Base-by-base conservation (phyloP, 2,113 vertebrate species). In the Baryphthengus martii region DNA sequence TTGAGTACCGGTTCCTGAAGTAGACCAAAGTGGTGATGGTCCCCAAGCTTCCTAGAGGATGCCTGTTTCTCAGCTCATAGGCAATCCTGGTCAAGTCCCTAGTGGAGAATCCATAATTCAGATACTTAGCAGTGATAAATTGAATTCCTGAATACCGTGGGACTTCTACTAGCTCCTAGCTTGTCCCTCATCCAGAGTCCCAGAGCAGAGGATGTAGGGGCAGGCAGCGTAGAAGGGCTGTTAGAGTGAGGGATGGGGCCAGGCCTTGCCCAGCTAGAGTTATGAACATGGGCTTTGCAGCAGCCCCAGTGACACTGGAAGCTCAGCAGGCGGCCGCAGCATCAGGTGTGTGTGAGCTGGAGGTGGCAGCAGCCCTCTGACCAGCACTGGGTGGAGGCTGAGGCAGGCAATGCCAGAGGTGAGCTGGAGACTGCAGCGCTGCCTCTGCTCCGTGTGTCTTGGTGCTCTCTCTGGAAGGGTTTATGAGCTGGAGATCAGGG, bases 271-370 rank as follows among this genome's bases (percentile, higher is more conserved):
- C 47, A 59, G 77, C 4, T 17, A 24, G 29, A 62, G 13, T 3
- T 4, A 26, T 4, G 23, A 58, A 3, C 13, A 2, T 2, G 11
- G 66, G 28, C 61, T 85, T 67, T 47, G 42, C 56, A 72, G 42
- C 71, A 87, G 13, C 31, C n/a, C 15, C 37, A 7, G 42, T 23
- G 35, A 17, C 18, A 3, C 31, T 71, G 59, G 59, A 59, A 70
- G 80, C 45, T 40, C 56, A n/a, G 56, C 0, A 0, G 52, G 52
- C 67, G 68, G 40, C 26, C 1, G 1, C 75, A 70, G 55, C n/a
- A 19, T 12, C 6, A 3, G 44, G 3, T 2, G 1, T 7, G 24
- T 35, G 40, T 9, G 16, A 20, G 76, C 6, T 18, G 39, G 44
- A 65, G 62, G 58, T n/a, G 76, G 31, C 86, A 76, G 75, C 67